Conservation (phyloP, 2,888 invertebrate genomes). For the Eustalomyia histrio region DNA sequence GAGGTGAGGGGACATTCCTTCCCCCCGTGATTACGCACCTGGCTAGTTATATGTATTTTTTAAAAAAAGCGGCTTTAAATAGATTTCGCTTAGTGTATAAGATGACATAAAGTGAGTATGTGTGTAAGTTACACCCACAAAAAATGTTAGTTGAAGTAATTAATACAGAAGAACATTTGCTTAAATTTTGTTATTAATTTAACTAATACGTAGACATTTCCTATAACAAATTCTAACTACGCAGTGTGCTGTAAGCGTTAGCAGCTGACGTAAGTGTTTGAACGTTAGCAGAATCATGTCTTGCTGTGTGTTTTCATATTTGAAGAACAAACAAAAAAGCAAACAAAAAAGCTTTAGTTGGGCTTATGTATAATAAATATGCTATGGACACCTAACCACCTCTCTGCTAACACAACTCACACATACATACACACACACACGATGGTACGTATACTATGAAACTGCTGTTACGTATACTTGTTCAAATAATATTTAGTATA, state of each 20-base stretch:
- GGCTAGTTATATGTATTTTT: no score
- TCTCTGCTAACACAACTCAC: neutral
- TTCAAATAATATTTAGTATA: neutral
- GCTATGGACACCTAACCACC: conserved; percentile 39
- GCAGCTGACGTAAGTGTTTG: neutral
- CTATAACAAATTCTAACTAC: neutral
- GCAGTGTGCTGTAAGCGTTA: neutral
- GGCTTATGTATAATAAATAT: conserved; percentile 6
- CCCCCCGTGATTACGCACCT: no score
- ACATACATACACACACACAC: conserved; percentile 22
- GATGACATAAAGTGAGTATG: no score
- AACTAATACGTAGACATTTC: neutral
- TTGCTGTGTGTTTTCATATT: conserved; percentile 45
- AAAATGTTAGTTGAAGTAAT: neutral
- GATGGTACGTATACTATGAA: neutral
- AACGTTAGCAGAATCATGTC: conserved; percentile 23
- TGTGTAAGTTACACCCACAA: neutral
- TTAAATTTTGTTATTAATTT: neutral
- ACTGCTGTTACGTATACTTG: neutral
- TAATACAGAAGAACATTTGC: neutral
- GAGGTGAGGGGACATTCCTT: no score
- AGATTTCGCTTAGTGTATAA: no score
- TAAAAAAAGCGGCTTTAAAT: no score
- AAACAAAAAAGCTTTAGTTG: conserved; percentile 45
- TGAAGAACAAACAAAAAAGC: conserved; percentile 20